These are phyloP conservation scores for Magallana angulata DNA, from an alignment of 1,140 invertebrate genomes.

Conservation along the genomic window DNA sequence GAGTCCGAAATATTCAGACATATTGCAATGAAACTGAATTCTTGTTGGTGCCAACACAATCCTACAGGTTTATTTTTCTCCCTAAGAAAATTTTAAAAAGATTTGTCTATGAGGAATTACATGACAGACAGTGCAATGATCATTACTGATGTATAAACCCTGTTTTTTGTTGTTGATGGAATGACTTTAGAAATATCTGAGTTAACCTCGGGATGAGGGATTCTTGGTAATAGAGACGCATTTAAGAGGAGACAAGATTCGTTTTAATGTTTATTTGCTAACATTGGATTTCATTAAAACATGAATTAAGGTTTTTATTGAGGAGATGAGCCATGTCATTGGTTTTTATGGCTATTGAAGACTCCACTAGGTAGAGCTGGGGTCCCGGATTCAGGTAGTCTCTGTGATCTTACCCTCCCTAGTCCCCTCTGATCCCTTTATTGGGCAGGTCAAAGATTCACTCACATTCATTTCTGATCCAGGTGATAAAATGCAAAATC, in stretches of 20 bases:
- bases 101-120: not conserved
- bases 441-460: not conserved
- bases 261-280: constrained; percentile 25
- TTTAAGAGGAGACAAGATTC: not conserved
- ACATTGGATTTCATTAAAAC: constrained; percentile 17
- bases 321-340: not conserved
- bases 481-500: constrained; percentile 38
- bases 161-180: not conserved
- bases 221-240: not conserved
- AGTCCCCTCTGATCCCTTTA: too few species aligned
- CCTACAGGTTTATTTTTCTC: not conserved
- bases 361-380: not conserved
- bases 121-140: not conserved
- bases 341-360: not conserved
- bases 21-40: not conserved
- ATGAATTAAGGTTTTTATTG: constrained; percentile 4
- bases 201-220: not conserved
- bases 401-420: not conserved
- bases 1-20: not conserved
- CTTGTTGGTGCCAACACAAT: not conserved
- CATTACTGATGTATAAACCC: not conserved
- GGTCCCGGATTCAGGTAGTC: not conserved
- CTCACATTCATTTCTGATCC: not conserved
- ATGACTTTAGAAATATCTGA: not conserved
- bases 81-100: not conserved